A percentile compares a stretch with the other conserved stretches of the same genome.
Conservation (phyloP, 2,888 invertebrate species). For the Mongoloraphidia duomilia region DNA sequence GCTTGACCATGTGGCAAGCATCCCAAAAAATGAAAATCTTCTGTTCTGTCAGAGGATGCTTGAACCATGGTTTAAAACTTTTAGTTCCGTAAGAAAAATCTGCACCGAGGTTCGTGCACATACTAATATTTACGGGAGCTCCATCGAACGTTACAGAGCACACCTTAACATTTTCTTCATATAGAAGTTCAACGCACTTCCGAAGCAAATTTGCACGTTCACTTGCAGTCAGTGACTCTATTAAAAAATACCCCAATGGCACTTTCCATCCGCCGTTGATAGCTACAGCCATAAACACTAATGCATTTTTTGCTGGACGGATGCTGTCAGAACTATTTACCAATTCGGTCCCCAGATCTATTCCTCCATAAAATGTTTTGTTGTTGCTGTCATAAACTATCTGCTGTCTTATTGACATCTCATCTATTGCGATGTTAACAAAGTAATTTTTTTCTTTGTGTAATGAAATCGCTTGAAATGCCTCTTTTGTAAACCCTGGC, state of each 20-base stretch:
- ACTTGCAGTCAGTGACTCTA: conserved; percentile 8
- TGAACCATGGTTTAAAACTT: conserved; percentile 6
- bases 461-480: neutral
- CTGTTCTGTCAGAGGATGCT: conserved; percentile 6
- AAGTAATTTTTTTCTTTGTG: neutral
- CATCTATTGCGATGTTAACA: neutral
- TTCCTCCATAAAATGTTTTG: conserved; percentile 1
- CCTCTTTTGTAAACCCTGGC: conserved; percentile 6
- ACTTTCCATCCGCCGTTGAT: conserved; percentile 13
- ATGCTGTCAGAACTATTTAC: conserved; percentile 1
- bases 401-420: neutral
- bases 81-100: conserved; percentile 5
- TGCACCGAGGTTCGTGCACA: conserved; percentile 9
- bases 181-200: conserved; percentile 7
- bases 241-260: conserved; percentile 15
- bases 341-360: conserved; percentile 3
- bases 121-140: conserved; percentile 10
- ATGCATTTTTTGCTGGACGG: conserved; percentile 9
- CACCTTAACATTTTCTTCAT: conserved; percentile 10
- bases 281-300: conserved; percentile 12
- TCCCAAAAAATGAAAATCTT: conserved; percentile 9
- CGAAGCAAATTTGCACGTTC: conserved; percentile 11
- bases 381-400: neutral
- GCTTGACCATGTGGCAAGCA: conserved; percentile 6
- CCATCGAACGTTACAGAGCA: conserved; percentile 14